Conservation (phyloP, 2,113 vertebrate genomes). For the Oreocharis arfaki region DNA sequence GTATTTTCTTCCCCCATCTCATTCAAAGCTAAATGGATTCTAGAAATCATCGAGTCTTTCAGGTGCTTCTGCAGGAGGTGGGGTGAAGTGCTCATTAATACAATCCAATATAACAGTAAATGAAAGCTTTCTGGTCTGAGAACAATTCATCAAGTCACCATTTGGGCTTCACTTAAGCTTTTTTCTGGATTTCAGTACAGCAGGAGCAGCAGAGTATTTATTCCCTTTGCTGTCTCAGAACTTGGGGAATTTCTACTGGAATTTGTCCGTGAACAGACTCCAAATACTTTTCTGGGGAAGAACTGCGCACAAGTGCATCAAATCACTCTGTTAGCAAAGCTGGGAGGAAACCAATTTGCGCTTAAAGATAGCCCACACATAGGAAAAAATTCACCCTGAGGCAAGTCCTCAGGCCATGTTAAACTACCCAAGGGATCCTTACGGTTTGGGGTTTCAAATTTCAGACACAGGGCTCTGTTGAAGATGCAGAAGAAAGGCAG, state of each 20-base stretch:
- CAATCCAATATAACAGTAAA: background rate
- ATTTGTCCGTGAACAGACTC: background rate
- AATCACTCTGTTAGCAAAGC: background rate
- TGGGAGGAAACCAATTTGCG: background rate
- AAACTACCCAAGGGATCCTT: background rate
- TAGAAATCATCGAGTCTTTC: background rate
- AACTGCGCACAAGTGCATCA: background rate
- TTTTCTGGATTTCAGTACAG: background rate
- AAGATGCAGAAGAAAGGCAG: background rate
- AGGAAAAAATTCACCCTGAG: background rate
- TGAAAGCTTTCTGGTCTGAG: background rate
- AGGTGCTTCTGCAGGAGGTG: background rate
- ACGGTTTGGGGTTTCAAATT: background rate
- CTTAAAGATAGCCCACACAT: background rate
- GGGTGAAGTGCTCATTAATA: background rate
- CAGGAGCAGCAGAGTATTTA: background rate
- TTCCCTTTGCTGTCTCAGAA: background rate
- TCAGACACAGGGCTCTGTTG: background rate
- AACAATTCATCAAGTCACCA: background rate
- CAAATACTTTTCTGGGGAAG: background rate
- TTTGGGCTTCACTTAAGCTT: background rate
- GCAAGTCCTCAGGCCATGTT: background rate
- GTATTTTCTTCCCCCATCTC: background rate
- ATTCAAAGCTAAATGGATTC: background rate
- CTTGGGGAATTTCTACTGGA: background rate